These are phyloP conservation scores for Thymallus thymallus DNA, from an alignment of 2,113 vertebrate species.

Conservation along the genomic window DNA sequence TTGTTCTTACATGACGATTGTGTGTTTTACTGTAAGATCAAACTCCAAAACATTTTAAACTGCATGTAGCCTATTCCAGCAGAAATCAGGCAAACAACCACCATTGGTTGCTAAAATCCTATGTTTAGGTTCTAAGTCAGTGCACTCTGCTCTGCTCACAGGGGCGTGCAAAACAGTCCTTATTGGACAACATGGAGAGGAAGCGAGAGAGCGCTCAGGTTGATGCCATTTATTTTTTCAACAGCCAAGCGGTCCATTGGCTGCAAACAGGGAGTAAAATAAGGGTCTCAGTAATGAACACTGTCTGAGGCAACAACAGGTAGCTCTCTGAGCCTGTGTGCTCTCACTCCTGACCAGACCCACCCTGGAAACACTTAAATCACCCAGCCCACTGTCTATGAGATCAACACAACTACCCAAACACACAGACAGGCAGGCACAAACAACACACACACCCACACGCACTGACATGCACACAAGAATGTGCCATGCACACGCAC, in stretches of 20 bases:
- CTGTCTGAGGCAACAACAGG: constrained; percentile 29
- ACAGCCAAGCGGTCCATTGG: constrained; percentile 64
- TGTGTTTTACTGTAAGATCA: too few relatives aligned
- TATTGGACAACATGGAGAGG: constrained; percentile 59
- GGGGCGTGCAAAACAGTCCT: constrained; percentile 61
- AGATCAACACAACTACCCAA: background rate
- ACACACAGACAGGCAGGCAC: background rate
- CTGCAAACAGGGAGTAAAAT: constrained; percentile 61
- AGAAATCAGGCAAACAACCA: too few relatives aligned
- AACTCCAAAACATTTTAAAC: too few relatives aligned
- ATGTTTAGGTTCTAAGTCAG: too few relatives aligned
- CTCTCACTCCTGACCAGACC: background rate
- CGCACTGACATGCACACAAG: background rate
- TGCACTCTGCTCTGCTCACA: constrained; percentile 15
- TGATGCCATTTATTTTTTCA: constrained; percentile 65
- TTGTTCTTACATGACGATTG: too few relatives aligned
- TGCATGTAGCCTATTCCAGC: too few relatives aligned
- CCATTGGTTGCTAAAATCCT: background rate
- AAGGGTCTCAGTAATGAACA: constrained; percentile 53
- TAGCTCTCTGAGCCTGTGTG: background rate
- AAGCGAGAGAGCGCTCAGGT: constrained; percentile 42
- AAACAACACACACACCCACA: background rate
- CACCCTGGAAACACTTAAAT: background rate
- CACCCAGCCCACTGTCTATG: background rate
- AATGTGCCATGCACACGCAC: background rate